Percentiles rank a stretch among this genome's conserved stretches.
phyloP scores from a whole-genome alignment of 2,888 invertebrate genomes.

The Junonia oenone region DNA sequence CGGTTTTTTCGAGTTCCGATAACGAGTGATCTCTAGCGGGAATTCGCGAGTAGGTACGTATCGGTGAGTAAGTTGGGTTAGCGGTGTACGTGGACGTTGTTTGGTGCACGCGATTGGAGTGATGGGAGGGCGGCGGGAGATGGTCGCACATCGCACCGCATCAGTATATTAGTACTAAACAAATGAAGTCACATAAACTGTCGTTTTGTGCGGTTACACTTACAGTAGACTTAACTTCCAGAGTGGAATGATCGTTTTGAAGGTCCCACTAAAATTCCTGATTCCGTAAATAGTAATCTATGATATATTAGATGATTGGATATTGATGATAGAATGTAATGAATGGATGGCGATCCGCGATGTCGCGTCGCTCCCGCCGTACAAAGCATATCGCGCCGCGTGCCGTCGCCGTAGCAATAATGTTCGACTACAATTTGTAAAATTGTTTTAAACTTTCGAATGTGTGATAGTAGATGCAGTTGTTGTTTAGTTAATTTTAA shows the following conservation, averaged over 20 bases:
- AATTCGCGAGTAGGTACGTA: conserved; percentile 7
- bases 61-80: conserved; percentile 8
- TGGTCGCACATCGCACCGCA: background rate
- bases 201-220: background rate
- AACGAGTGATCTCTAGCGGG: background rate
- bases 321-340: background rate
- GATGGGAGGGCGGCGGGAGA: conserved; percentile 3
- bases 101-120: conserved; percentile 16
- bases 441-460: conserved; percentile 80
- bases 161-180: background rate
- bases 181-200: background rate
- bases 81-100: conserved; percentile 9
- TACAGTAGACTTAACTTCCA: background rate
- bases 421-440: conserved; percentile 75
- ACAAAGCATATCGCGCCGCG: conserved; percentile 52
- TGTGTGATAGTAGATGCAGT: conserved; percentile 81
- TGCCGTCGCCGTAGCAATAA: conserved; percentile 75
- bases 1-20: conserved; percentile 1
- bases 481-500: conserved; percentile 79
- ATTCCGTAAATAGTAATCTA: background rate
- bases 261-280: background rate
- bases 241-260: background rate
- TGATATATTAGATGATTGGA: background rate
- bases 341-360: background rate
- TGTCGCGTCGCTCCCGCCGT: conserved; percentile 6